Percentiles rank a stretch among this genome's conserved stretches.
phyloP scores from a whole-genome alignment of 1,140 invertebrate genomes.

The Drosophila triauraria region DNA sequence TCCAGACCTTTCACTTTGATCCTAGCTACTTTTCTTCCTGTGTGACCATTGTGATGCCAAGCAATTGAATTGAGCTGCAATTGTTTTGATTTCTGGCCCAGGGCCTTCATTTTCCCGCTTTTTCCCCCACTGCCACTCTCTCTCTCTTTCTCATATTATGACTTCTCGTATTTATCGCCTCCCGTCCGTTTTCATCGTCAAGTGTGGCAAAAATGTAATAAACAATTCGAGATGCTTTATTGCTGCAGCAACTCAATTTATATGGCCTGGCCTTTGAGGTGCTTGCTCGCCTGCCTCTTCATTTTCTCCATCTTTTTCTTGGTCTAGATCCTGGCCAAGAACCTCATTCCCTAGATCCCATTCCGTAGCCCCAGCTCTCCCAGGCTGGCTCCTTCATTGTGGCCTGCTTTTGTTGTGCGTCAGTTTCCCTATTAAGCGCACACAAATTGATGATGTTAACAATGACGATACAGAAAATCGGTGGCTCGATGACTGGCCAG shows the following conservation, averaged over 20 bases:
- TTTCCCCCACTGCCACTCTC: slow-evolving; percentile 3
- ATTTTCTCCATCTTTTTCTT: slow-evolving; percentile 9
- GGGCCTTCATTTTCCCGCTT: slow-evolving; percentile 50
- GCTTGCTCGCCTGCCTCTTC: slow-evolving; percentile 15
- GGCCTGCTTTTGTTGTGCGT: slow-evolving; percentile 75
- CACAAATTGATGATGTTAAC: slow-evolving; percentile 84
- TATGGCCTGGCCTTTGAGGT: slow-evolving; percentile 70
- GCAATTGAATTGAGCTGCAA: slow-evolving; percentile 82
- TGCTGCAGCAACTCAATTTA: slow-evolving; percentile 77
- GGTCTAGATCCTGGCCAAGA: slow-evolving; percentile 7
- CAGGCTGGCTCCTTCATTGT: slow-evolving; percentile 26
- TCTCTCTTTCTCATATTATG: slow-evolving; percentile 23
- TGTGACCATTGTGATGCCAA: slow-evolving; percentile 31
- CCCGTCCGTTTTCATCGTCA: slow-evolving; percentile 50
- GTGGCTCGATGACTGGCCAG: slow-evolving; percentile 72
- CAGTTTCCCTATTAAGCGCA: slow-evolving; percentile 83
- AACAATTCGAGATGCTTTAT: slow-evolving; percentile 77
- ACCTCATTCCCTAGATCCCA: neutral
- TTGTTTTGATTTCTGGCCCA: slow-evolving; percentile 81
- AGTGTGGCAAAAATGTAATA: slow-evolving; percentile 80
- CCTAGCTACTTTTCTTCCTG: neutral
- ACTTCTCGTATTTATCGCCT: slow-evolving; percentile 72
- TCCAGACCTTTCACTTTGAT: too few relatives aligned
- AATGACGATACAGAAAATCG: slow-evolving; percentile 78
- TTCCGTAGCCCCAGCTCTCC: slow-evolving; percentile 1